Base-by-base conservation (phyloP, 2,888 invertebrate species). In the Drosophila tanythrix region DNA sequence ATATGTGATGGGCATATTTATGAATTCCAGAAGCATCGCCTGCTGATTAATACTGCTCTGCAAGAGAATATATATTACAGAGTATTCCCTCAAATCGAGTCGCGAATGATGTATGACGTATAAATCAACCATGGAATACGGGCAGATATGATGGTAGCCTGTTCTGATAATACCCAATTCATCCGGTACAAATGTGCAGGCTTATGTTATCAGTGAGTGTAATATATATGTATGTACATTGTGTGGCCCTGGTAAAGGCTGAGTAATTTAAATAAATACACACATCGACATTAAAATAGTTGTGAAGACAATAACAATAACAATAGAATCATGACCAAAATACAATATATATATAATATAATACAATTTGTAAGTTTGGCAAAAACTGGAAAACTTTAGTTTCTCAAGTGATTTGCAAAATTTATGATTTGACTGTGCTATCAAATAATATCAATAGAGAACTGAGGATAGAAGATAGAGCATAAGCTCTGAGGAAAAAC, bases 261-360 rank as follows among this genome's bases (percentile, higher is more conserved):
- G 56, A 55, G 56, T 15, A 38, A 36, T 35, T 55, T 15, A 46
- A 46, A 59, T 59, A 57, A n/a, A 4, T n/a, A 31, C 40, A 43
- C 21, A 43, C 11, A 11, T 46, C 8, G 46, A 25, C 25, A 46
- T 46, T 46, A 3, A 25, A 15, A 25, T 25, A 46, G 25, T 25
- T 46, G 13, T 21, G 21, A 46, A 46, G 13, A 21, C 13, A 7
- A 13, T 21, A 21, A 13, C 21, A 13, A 6, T 13, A 21, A 43
- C 11, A 40, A 10, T n/a, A 40, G n/a, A 40, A 40, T 10, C n/a
- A 21, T n/a, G 40, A 11, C 43, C 5, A 21, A 11, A 43, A 43
- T 11, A 21, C 5, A 2, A 43, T 13, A 11, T 21, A 11, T 21
- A 38, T 38, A 21, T 21, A 21, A 21, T 10, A 8, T 3, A 33